Evolutionary conservation across 2,113 vertebrate species (phyloP), one percentile per base, ranked within the genome.

Genomic region (Cephalopterus ornatus): DNA sequence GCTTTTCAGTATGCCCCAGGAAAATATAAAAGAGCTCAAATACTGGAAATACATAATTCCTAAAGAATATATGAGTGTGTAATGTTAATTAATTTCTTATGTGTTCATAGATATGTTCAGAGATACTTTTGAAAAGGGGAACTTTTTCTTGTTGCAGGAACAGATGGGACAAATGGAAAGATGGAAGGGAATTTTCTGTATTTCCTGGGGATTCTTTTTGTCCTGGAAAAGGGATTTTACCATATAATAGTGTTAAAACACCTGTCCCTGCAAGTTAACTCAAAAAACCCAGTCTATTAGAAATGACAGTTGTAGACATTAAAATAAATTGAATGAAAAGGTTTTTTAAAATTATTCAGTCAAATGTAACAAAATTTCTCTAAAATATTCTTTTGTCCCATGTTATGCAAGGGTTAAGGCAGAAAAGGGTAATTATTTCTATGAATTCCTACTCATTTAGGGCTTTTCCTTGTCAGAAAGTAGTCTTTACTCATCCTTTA

Each of bases 151-250:
- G 21, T 53, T 33, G 32, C 65, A 62, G 73, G 26, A 74, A 70
- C 76, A 85, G 62, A 88, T 3, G 32, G 55, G 72, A 81, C 42
- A 87, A 74, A 89, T 17, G 26, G 32, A 93, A 81, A 95, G 59
- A 72, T 84, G 41, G 58, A 83, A 92, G 59, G 28, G n/a, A 88
- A 62, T 80, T 92, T 94, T 82, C 39, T 4, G 11, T 82, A 73
- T 62, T 83, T 86, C 12, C 52, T 73, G 44, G 8, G 35, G 76
- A 72, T 71, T 47, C 39, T 71, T 92, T 84, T 53, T 61, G 47
- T 78, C 73, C 80, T 89, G 76, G 56, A 92, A 92, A 88, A 92
- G 16, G 30, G 39, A 92, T 92, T 93, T 95, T 23, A 53, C 55
- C 28, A 46, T n/a, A n/a, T 56, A 88, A 58, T 14, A 67, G 66